Conservation (phyloP, 2,888 invertebrate genomes). For the Tipula helvola region DNA sequence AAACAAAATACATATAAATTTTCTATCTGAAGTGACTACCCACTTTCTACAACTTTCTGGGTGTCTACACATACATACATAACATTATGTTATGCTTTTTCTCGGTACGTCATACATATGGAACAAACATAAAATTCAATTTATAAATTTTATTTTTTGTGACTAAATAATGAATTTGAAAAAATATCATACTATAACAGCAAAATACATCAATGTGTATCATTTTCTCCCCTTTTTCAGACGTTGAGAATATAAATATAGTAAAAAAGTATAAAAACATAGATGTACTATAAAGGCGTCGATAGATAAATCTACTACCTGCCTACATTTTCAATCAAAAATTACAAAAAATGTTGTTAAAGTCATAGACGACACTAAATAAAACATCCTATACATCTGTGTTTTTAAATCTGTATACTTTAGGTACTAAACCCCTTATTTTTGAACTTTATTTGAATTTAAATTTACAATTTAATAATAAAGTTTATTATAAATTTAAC, state of each 20-base stretch:
- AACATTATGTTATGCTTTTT: background rate
- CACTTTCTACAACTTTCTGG: background rate
- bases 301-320: background rate
- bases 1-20: background rate
- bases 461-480: too few species aligned
- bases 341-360: too few species aligned
- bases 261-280: too few species aligned
- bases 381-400: too few species aligned
- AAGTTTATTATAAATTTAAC: too few species aligned
- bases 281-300: background rate
- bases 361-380: too few species aligned
- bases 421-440: too few species aligned
- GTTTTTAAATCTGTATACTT: too few species aligned
- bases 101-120: background rate
- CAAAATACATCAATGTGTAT: background rate
- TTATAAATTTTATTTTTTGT: background rate
- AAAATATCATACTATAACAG: background rate
- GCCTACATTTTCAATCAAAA: background rate
- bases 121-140: background rate
- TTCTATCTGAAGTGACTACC: background rate
- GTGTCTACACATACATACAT: background rate
- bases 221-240: background rate
- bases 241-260: background rate
- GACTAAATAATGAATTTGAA: background rate
- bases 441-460: too few species aligned